A percentile compares a stretch with the other conserved stretches of the same genome.
These are phyloP conservation scores for Serranus cabrilla DNA, from an alignment of 2,797 vertebrate genomes.

Conservation along the genomic window DNA sequence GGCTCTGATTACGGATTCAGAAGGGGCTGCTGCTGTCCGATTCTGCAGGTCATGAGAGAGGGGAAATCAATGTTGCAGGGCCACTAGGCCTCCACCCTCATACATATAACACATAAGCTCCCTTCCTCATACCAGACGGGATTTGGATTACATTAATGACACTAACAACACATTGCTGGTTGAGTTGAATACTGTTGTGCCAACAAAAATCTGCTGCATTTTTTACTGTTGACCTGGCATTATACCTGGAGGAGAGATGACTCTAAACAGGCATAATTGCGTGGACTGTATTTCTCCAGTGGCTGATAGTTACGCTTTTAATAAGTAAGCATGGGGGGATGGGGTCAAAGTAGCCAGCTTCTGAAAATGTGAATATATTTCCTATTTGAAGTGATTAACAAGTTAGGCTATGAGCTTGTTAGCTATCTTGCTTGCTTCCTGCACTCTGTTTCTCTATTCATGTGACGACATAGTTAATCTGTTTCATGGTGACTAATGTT, in stretches of 20 bases:
- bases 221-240: conserved; percentile 4
- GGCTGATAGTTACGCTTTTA: conserved; percentile 4
- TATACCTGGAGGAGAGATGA: not conserved
- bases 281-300: not conserved
- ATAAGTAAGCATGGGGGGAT: not conserved
- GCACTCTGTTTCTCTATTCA: conserved; percentile 46
- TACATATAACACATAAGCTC: conserved; percentile 11
- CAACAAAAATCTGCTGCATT: conserved; percentile 21
- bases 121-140: conserved; percentile 46
- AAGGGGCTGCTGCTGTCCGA: conserved; percentile 40
- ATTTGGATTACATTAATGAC: conserved; percentile 56
- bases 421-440: no score
- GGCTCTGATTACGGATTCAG: conserved; percentile 65
- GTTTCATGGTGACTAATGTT: conserved; percentile 67
- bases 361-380: not conserved
- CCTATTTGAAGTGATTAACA: not conserved
- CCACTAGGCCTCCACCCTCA: conserved; percentile 27
- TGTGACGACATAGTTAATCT: conserved; percentile 63
- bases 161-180: conserved; percentile 26
- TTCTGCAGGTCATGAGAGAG: conserved; percentile 40
- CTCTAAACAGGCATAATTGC: not conserved
- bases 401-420: no score
- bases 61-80: conserved; percentile 64
- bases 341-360: not conserved
- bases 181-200: conserved; percentile 20